These are phyloP conservation scores for Vireo altiloquus DNA, from an alignment of 2,113 vertebrate species.

Conservation along the genomic window DNA sequence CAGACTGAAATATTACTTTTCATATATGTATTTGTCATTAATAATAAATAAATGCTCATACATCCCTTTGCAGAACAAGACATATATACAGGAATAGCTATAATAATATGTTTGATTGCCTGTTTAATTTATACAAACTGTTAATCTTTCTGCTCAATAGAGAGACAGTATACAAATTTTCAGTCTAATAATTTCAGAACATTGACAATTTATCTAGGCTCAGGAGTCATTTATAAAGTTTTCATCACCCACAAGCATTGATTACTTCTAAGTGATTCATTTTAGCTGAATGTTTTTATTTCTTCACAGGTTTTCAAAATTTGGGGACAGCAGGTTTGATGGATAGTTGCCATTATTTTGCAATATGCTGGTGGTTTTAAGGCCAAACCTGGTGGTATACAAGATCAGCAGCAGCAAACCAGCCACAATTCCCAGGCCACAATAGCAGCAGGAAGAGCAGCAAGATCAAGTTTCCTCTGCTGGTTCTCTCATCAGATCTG, in stretches of 20 bases:
- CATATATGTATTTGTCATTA: background rate
- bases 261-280: background rate
- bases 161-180: background rate
- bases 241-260: background rate
- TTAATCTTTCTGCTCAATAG: background rate
- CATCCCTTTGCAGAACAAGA: background rate
- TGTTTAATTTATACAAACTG: background rate
- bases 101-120: background rate
- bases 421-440: background rate
- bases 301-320: background rate
- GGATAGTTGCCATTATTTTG: background rate
- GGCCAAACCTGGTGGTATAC: background rate
- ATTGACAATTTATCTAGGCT: background rate
- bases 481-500: background rate
- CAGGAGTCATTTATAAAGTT: background rate
- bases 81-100: background rate
- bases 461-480: background rate
- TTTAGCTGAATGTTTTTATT: background rate
- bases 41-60: background rate
- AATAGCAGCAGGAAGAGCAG: background rate
- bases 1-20: background rate
- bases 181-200: background rate
- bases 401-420: background rate
- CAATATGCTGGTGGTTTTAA: background rate
- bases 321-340: background rate